These are phyloP conservation scores for Anguilla marmorata DNA, from an alignment of 2,797 vertebrate genomes.

Conservation along the genomic window DNA sequence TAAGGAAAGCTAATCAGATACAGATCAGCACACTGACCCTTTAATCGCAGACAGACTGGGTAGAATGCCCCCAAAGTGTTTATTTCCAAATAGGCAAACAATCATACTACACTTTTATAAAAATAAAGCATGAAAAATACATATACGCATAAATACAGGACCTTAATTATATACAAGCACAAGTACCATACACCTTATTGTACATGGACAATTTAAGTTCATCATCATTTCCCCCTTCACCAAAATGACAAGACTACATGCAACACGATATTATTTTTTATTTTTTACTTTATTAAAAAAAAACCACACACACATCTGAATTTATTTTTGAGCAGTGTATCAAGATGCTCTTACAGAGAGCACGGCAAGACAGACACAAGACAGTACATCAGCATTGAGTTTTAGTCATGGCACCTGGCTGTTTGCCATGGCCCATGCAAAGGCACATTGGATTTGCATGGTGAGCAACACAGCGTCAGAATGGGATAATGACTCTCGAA, in stretches of 20 bases:
- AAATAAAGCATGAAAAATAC: no score
- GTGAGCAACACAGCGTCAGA: conserved; percentile 24
- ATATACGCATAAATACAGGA: neutral
- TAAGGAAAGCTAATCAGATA: neutral
- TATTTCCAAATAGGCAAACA: neutral
- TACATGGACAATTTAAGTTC: neutral
- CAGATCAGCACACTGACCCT: neutral
- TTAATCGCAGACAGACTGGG: neutral
- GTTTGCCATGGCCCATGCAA: conserved; percentile 28
- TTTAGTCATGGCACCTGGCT: conserved; percentile 8
- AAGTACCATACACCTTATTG: conserved; percentile 2
- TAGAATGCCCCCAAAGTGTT: neutral
- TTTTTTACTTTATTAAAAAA: no score
- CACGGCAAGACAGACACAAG: neutral
- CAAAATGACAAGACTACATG: neutral
- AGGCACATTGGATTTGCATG: conserved; percentile 27
- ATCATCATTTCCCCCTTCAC: neutral
- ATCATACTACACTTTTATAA: neutral
- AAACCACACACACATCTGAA: neutral
- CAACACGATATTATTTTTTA: neutral
- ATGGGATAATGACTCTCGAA: conserved; percentile 33
- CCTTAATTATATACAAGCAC: neutral
- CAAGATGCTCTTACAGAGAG: neutral
- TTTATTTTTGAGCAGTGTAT: neutral
- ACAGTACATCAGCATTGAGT: conserved; percentile 12